Base-by-base conservation (phyloP, 2,113 vertebrate species). In the Carlito syrichta region DNA sequence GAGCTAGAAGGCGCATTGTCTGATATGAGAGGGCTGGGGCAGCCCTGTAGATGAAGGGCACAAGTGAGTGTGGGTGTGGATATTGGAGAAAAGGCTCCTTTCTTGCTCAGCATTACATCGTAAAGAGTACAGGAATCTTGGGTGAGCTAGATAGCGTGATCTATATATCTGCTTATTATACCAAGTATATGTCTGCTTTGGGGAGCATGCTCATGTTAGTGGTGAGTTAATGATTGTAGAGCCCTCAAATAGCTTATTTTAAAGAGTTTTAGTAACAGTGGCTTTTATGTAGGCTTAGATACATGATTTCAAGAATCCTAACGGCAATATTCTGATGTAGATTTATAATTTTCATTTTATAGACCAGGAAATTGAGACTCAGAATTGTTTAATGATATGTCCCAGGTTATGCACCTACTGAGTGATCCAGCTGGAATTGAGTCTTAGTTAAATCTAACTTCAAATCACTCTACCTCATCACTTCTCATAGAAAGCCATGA, bases 311-410 rank as follows among this genome's bases (percentile, higher is more conserved):
- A 23, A 63, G 32, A 69, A 66, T 17, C 13, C 13, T 86, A 48
- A 50, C 2, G 40, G 16, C 22, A 86, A 7, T 58, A 30, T 40
- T 85, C 43, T 74, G 40, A 48, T 56, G 13, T 56, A 32, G 73
- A n/a, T 63, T 97, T 91, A 23, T 92, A 20, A 54, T 86, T 96
- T 93, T 45, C 32, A 45, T 89, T 89, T 90, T 74, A 23, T 48
- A 62, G 56, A 63, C 48, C 43, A 87, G 66, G 89, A 85, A 56
- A 60, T 74, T 35, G 27, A 83, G 89, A 81, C 50, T 40, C 69
- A 50, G 76, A 89, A 66, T 92, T 12, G 48, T 76, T 68, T 63
- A 62, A 19, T 90, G 62, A 79, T 60, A 27, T 73, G 54, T 82
- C 40, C 22, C 45, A 20, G 60, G 52, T 48, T 63, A 35, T 9